These are phyloP conservation scores for Mellivora capensis DNA, from an alignment of 2,113 vertebrate species.

Conservation along the genomic window DNA sequence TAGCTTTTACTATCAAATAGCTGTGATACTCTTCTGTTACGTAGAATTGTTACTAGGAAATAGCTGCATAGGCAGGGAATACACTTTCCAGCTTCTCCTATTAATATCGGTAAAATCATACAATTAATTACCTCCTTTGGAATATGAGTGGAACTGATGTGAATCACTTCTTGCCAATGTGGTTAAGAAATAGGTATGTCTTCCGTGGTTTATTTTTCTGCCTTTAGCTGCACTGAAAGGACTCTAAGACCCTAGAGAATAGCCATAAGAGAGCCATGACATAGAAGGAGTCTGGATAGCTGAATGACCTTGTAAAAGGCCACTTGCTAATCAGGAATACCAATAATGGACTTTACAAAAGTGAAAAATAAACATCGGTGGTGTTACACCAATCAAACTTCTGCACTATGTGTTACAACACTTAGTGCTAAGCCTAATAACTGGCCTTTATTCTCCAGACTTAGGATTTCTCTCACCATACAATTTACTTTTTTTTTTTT, in stretches of 20 bases:
- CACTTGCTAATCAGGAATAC: neutral
- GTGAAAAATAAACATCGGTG: neutral
- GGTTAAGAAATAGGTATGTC: neutral
- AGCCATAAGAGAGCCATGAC: neutral
- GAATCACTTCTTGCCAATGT: slow-evolving; percentile 13
- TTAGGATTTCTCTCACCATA: slow-evolving; percentile 6
- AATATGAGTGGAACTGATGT: neutral
- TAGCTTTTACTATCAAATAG: neutral
- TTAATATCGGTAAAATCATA: neutral
- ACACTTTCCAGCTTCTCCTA: neutral
- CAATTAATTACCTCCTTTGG: neutral
- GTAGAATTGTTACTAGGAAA: slow-evolving; percentile 6
- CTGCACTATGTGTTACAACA: neutral
- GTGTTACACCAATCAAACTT: neutral
- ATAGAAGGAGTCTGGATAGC: neutral
- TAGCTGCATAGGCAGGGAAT: neutral
- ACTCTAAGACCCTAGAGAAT: neutral
- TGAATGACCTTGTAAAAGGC: neutral
- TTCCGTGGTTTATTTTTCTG: neutral
- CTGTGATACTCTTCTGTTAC: neutral
- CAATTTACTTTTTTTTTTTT: slow-evolving; percentile 5
- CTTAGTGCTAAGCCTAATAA: neutral
- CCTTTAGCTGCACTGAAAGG: neutral
- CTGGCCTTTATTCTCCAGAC: neutral
- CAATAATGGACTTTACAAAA: neutral